Base-by-base conservation (phyloP, 2,113 vertebrate species). In the Cichladusa arquata region DNA sequence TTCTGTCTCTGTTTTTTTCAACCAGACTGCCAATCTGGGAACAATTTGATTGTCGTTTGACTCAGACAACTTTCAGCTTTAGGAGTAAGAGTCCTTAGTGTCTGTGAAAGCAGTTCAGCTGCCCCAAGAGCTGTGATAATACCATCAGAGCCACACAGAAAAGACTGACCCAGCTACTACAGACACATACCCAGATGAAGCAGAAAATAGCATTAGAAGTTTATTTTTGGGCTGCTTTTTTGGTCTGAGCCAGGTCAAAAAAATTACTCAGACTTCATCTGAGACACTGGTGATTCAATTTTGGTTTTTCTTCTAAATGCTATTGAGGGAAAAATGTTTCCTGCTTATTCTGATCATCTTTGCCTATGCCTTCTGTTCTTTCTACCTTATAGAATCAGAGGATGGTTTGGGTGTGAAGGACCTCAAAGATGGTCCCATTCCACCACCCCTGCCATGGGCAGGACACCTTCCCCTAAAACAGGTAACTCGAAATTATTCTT, bases 301-400 rank as follows among this genome's bases (percentile, higher is more conserved):
- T 82, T 76, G 7, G 1, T 4, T 81, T 69, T 84, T 65, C 6
- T 66, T 85, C 51, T 22, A 62, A 77, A 50, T 28, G 8, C 1
- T 33, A 0, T 22, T 40, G 4, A 9, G 2, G 7, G 1, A 1
- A 19, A 45, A 48, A n/a, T 23, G 2, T 34, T 69, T 69, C 9
- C n/a, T 74, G 1, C 13, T 54, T 65, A 20, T 33, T 71, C 61
- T 50, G 14, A 19, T 34, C 19, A 54, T 5, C 14, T 74, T 78
- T 81, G 7, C 14, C 14, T 54, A 11, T 9, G 3, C 1, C n/a
- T 10, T 53, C 22, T 36, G 12, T 57, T 81, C 33, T 23, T 73
- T 56, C 8, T 50, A 12, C 11, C 11, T 60, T 29, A 24, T 2
- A 51, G 45, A 29, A 60, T 18, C 33, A 81, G 8, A 38, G 19